Evolutionary conservation across 1,140 invertebrate species (phyloP), one percentile per base, ranked within the genome.

Genomic region (Antheraea mylitta): DNA sequence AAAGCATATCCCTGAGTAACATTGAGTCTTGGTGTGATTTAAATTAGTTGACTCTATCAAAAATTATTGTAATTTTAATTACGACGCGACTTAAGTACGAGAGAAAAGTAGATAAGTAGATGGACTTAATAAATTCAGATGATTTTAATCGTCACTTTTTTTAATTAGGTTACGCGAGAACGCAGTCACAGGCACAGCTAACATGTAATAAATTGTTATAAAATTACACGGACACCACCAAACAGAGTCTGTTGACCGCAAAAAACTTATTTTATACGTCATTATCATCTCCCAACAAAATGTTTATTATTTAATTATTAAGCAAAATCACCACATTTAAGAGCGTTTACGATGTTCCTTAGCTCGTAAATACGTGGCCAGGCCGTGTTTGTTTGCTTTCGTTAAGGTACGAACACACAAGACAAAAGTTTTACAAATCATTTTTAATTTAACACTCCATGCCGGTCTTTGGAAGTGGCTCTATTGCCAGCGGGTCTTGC

Each of bases 301-400:
- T 42, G 22, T 73, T 79, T 72, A 77, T 74, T 75, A 76, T 82
- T 78, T 77, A 81, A 76, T 75, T 79, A 78, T 77, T 67, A 69
- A 68, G 66, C 67, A 63, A 75, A 80, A 82, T 76, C 65, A 72
- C 67, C 59, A 59, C 67, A 73, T 76, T 79, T 66, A 72, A 74
- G 66, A 13, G 58, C 8, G 36, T 67, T 69, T 64, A 74, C 64
- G 73, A 71, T 53, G 58, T 70, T n/a, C n/a, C 42, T 10, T 13
- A 16, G 64, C 38, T 65, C 64, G 64, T 65, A 65, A 65, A 65
- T n/a, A 37, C 30, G 7, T 61, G 19, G 37, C 61, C 10, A 9
- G 37, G 61, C 22, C 30, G 13, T 36, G 61, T 63, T 63, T 7
- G 61, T 63, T 30, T 37, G 8, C 22, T 30, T 36, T 61, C 7